Conservation (phyloP, 1,140 invertebrate genomes). For the Aphaenogaster floridana region DNA sequence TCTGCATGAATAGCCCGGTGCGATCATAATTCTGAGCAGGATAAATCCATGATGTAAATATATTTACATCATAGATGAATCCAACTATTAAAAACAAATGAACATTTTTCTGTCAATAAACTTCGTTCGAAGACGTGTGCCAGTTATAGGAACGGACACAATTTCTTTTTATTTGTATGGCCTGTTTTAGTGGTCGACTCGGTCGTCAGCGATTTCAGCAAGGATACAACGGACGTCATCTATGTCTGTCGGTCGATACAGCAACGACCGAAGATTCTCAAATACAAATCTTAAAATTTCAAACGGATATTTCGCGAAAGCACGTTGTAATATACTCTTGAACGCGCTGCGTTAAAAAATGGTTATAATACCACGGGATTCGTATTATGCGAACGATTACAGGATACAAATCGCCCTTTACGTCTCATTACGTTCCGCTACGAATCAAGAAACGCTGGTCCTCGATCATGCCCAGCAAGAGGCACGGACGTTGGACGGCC, state of each 20-base stretch:
- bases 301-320: background rate
- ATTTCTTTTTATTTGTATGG: constrained; percentile 53
- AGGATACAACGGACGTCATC: constrained; percentile 4
- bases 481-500: background rate
- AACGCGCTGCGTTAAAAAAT: constrained; percentile 38
- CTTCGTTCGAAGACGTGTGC: constrained; percentile 23
- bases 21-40: constrained; percentile 41
- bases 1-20: background rate
- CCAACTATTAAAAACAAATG: constrained; percentile 54
- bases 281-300: constrained; percentile 7
- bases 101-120: constrained; percentile 58
- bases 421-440: constrained; percentile 56
- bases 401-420: constrained; percentile 55
- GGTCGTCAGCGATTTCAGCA: constrained; percentile 1
- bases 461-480: constrained; percentile 59
- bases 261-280: background rate
- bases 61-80: too few relatives aligned
- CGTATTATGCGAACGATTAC: constrained; percentile 45
- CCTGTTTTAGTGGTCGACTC: constrained; percentile 44
- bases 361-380: constrained; percentile 4
- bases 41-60: background rate
- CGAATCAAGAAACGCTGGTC: constrained; percentile 48
- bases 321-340: too few relatives aligned
- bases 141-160: constrained; percentile 12
- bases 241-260: background rate